Evolutionary conservation across 37 sponge, comb jelly and placozoan species (phyloP), one percentile per base, ranked within the genome.

Genomic region (Theonella swinhoei): DNA sequence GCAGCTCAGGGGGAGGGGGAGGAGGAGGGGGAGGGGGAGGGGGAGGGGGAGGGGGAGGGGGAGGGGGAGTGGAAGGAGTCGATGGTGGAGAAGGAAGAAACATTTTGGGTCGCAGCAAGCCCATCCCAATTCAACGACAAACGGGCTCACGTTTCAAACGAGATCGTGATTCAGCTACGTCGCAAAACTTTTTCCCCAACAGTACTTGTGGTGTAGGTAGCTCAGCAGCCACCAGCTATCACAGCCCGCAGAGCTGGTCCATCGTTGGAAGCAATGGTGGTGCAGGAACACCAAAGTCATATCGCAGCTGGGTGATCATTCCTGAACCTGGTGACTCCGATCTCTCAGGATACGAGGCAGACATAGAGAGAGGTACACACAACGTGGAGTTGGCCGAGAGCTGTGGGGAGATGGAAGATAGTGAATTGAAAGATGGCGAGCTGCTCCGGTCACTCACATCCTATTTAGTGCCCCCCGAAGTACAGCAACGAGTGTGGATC

Each of bases 311-410:
- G 54, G 54, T 47, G 11, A 47, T 47, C 54, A 47, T 47, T 14
- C 54, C 54, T 25, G 67, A 82, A 31, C n/a, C 33, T 40, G 39
- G 63, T 19, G 83, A 83, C 23, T 74, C 75, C 24, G 83, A 83
- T 23, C 20, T 37, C 3, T 47, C 80, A 47, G 89, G 89, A 29
- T 89, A 89, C 32, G 89, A 89, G 24, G 89, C 75, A 25, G 89
- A 89, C 74, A 69, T 59, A 7, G 89, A 89, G 69, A 59, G 37
- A 29, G 83, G 78, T 0, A 37, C 33, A 3, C 23, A 65, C 65
- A 26, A 9, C 39, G 62, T 43, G 9, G 83, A 82, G 74, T 64
- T 54, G 23, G 89, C 64, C 23, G 84, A 64, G 64, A 58, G 67
- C 23, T 79, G 67, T 73, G 62, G 64, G 42, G 76, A 75, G 38